Conservation (phyloP, 2,113 vertebrate genomes). For the Sprattus sprattus region DNA sequence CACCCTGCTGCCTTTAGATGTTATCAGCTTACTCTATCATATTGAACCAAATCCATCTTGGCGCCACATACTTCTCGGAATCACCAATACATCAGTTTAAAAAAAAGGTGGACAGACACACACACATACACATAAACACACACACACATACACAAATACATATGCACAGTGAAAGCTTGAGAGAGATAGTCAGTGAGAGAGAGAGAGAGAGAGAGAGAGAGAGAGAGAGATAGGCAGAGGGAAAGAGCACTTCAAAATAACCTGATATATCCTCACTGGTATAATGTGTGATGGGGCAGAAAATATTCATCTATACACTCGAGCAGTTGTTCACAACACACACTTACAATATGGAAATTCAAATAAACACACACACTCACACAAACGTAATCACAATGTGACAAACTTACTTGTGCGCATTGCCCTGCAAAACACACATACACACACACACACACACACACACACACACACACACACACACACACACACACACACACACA, state of each 20-base stretch:
- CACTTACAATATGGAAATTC: too few species aligned
- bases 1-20: conserved; percentile 69
- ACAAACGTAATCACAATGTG: neutral
- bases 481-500: conserved; percentile 12
- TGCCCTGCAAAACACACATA: neutral
- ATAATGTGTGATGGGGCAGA: too few species aligned
- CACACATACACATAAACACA: conserved; percentile 6
- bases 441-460: neutral
- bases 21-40: conserved; percentile 87
- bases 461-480: conserved; percentile 14
- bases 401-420: too few species aligned
- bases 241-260: neutral
- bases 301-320: too few species aligned
- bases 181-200: neutral
- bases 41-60: conserved; percentile 84
- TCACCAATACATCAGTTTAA: conserved; percentile 71
- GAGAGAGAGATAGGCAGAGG: neutral
- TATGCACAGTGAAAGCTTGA: too few species aligned
- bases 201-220: neutral
- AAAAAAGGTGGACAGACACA: conserved; percentile 47
- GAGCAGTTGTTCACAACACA: too few species aligned
- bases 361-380: neutral
- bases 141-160: neutral
- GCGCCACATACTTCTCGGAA: conserved; percentile 86
- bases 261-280: too few species aligned